Percentiles rank a stretch among this genome's conserved stretches.
These are phyloP conservation scores for Myodes glareolus DNA, from an alignment of 2,113 vertebrate genomes.

Conservation along the genomic window DNA sequence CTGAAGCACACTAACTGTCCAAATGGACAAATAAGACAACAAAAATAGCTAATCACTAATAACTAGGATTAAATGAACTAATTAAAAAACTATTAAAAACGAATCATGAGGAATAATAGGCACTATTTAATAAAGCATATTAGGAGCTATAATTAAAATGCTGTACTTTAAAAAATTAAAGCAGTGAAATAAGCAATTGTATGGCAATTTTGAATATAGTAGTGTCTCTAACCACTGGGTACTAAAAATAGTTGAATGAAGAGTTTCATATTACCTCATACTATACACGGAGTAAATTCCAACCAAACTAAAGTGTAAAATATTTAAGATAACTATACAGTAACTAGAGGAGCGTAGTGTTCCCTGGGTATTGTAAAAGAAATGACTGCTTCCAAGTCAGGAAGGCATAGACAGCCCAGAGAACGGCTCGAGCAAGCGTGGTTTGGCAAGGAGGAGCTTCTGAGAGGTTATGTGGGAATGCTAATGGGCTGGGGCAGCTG, in stretches of 20 bases:
- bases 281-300: neutral
- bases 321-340: neutral
- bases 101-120: neutral
- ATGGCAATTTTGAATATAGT: neutral
- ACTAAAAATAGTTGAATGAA: neutral
- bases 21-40: neutral
- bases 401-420: neutral
- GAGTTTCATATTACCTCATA: neutral
- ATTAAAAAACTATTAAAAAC: constrained; percentile 23
- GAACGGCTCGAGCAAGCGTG: neutral
- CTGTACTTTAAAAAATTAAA: neutral
- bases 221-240: neutral
- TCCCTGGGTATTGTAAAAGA: neutral
- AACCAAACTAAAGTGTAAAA: constrained; percentile 22
- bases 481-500: neutral
- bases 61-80: neutral
- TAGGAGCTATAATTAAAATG: constrained; percentile 27
- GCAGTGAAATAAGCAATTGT: neutral
- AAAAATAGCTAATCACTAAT: neutral
- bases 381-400: neutral
- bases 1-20: neutral
- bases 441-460: neutral
- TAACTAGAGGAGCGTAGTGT: neutral
- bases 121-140: neutral
- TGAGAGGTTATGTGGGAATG: too few relatives aligned